Conservation (phyloP, 2,888 invertebrate genomes). For the Cylloceria caligata region DNA sequence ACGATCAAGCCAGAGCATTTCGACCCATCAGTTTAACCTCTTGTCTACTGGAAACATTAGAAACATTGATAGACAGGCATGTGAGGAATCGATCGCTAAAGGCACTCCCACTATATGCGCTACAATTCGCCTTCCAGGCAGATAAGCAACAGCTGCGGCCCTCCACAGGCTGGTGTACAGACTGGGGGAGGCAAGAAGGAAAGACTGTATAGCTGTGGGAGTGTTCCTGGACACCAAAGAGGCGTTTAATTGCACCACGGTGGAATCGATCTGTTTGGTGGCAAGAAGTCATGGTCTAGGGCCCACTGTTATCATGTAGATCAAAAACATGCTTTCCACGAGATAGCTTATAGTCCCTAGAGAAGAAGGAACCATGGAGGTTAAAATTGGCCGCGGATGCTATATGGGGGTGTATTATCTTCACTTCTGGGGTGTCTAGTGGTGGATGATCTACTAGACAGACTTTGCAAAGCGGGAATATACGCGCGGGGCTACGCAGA, state of each 20-base stretch:
- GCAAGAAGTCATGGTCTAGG: too few relatives aligned
- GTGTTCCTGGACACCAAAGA: constrained; percentile 60
- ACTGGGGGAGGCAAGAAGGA: constrained; percentile 37
- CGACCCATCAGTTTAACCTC: too few relatives aligned
- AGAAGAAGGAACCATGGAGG: not conserved
- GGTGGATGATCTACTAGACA: constrained; percentile 65
- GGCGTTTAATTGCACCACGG: too few relatives aligned
- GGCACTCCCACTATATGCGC: constrained; percentile 14
- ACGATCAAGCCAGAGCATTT: constrained; percentile 57
- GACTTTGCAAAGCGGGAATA: constrained; percentile 19
- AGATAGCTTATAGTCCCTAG: not conserved
- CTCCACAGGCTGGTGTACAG: constrained; percentile 56
- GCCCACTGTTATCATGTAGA: too few relatives aligned
- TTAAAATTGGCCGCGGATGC: constrained; percentile 68
- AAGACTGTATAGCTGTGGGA: constrained; percentile 32
- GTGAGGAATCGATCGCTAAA: constrained; percentile 54
- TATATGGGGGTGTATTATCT: constrained; percentile 76
- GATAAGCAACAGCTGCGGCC: constrained; percentile 62
- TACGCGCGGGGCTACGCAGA: too few relatives aligned
- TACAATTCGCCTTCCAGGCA: too few relatives aligned
- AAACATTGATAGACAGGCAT: constrained; percentile 67
- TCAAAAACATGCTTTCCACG: constrained; percentile 33
- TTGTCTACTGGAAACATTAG: constrained; percentile 69
- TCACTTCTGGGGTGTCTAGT: constrained; percentile 76
- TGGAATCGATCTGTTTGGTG: too few relatives aligned